These are phyloP conservation scores for Branchinecta lynchi DNA, from an alignment of 1,140 invertebrate genomes.

Conservation along the genomic window DNA sequence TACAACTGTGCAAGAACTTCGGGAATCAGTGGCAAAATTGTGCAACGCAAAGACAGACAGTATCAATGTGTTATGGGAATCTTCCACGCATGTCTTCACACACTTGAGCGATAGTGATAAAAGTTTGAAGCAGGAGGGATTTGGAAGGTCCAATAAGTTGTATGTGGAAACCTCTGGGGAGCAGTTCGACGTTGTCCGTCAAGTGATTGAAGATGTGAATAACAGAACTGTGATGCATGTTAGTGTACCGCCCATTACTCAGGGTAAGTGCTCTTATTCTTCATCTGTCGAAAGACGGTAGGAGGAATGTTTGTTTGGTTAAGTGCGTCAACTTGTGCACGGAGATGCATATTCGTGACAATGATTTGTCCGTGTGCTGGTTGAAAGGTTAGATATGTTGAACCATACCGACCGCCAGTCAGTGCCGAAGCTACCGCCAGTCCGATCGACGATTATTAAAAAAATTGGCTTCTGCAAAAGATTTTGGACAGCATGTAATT, in stretches of 20 bases:
- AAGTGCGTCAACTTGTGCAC: no score
- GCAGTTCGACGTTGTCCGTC: neutral
- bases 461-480: no score
- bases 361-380: no score
- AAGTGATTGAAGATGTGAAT: neutral
- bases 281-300: no score
- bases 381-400: no score
- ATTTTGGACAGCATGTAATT: no score
- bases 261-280: neutral
- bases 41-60: neutral
- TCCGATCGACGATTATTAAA: no score
- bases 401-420: no score
- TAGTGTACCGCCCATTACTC: neutral
- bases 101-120: neutral
- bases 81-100: neutral
- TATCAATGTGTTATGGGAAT: neutral
- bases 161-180: neutral
- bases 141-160: neutral
- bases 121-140: constrained; percentile 6
- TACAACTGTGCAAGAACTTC: neutral
- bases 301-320: no score
- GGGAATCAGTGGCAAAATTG: neutral
- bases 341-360: no score
- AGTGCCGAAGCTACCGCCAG: no score
- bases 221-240: neutral